Percentiles rank a stretch among this genome's conserved stretches.
Evolutionary conservation across 2,113 vertebrate genomes (phyloP).

Genomic region (Glaucidium brasilianum): DNA sequence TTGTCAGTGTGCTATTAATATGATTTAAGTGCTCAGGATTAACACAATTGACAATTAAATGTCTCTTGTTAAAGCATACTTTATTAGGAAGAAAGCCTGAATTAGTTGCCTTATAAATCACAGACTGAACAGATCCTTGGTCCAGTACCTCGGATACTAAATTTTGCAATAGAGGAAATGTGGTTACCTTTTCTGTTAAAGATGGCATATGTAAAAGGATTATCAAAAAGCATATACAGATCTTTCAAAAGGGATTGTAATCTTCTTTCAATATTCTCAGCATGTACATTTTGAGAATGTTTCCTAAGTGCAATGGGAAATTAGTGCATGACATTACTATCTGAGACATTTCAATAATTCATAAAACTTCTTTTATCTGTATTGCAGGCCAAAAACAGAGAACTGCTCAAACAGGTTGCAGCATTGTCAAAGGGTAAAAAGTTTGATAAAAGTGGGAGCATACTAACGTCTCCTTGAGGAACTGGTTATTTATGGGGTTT

Average conservation of each 20-base stretch:
- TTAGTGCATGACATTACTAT: not conserved
- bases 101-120: not conserved
- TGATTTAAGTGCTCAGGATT: not conserved
- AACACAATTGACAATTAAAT: not conserved
- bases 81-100: not conserved
- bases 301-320: not conserved
- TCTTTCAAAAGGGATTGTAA: not conserved
- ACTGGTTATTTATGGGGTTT: constrained; percentile 35
- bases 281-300: not conserved
- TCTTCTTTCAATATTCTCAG: not conserved
- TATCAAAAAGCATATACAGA: not conserved
- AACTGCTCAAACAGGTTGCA: constrained; percentile 97
- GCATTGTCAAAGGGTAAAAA: constrained; percentile 98
- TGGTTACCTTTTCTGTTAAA: not conserved
- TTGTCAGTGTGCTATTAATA: not conserved
- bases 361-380: not conserved
- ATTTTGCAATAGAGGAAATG: not conserved
- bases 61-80: not conserved
- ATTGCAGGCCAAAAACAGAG: constrained; percentile 92
- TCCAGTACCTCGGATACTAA: not conserved
- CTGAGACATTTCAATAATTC: not conserved
- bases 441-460: constrained; percentile 93
- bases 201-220: not conserved
- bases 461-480: constrained; percentile 90
- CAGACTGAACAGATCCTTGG: not conserved